Evolutionary conservation across 2,113 vertebrate genomes (phyloP).

Genomic region (Atractosteus spatula): DNA sequence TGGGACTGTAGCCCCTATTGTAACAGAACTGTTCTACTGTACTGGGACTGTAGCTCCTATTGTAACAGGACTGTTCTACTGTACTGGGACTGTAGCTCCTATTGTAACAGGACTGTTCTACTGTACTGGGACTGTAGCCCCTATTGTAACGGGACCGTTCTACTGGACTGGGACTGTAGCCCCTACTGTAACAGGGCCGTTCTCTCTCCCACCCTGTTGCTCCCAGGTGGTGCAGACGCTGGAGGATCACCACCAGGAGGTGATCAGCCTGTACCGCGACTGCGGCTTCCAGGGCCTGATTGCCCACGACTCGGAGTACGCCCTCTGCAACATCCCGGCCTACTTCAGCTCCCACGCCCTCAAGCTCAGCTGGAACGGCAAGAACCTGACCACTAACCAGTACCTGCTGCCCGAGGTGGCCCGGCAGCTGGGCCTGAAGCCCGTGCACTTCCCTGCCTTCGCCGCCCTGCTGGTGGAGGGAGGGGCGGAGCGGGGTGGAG

Average conservation of each 20-base stretch:
- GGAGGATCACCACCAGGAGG: constrained; percentile 92
- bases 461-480: constrained; percentile 82
- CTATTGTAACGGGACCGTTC: no score
- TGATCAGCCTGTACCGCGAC: constrained; percentile 86
- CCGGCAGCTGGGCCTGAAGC: constrained; percentile 84
- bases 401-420: constrained; percentile 88
- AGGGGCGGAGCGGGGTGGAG: no score
- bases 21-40: no score
- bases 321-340: constrained; percentile 84
- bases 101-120: no score
- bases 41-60: no score
- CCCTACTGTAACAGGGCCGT: no score
- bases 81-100: no score
- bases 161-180: no score
- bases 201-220: not conserved
- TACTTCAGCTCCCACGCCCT: constrained; percentile 88
- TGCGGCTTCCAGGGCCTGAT: constrained; percentile 87
- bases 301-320: constrained; percentile 88
- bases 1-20: no score
- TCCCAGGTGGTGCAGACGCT: constrained; percentile 85
- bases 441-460: constrained; percentile 83
- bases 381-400: constrained; percentile 90
- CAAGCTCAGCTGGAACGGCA: constrained; percentile 91
- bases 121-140: no score
- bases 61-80: no score